These are phyloP conservation scores for Xyrichtys novacula DNA, from an alignment of 2,797 vertebrate genomes.

Conservation along the genomic window DNA sequence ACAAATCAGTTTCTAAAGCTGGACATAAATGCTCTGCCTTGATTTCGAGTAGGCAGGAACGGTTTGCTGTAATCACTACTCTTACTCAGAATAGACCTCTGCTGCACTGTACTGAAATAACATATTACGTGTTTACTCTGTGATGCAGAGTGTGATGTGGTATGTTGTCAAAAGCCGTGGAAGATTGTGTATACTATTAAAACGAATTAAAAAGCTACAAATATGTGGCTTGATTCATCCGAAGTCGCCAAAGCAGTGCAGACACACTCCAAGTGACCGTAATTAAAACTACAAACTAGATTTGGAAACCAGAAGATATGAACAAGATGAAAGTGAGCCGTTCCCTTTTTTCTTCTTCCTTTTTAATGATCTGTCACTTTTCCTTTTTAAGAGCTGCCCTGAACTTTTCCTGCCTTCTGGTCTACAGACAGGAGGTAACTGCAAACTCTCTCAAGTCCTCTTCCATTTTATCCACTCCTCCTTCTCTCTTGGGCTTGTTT, in stretches of 20 bases:
- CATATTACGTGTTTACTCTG: neutral
- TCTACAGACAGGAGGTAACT: conserved; percentile 27
- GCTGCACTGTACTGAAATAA: too few relatives aligned
- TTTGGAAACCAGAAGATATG: conserved; percentile 24
- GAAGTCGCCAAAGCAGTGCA: neutral
- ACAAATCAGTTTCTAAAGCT: neutral
- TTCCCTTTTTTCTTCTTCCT: conserved; percentile 26
- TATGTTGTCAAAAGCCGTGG: neutral
- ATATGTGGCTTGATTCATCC: neutral
- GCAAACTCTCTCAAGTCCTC: conserved; percentile 24
- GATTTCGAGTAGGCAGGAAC: neutral
- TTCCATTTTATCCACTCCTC: conserved; percentile 22
- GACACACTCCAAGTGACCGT: neutral
- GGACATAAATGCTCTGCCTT: neutral
- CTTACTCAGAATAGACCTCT: too few relatives aligned
- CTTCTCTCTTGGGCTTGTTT: conserved; percentile 37
- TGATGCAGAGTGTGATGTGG: neutral
- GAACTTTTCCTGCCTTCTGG: conserved; percentile 51
- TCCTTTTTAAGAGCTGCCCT: conserved; percentile 42
- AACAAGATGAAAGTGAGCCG: conserved; percentile 35
- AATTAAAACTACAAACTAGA: conserved; percentile 40
- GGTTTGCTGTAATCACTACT: neutral
- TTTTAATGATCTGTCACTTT: conserved; percentile 44
- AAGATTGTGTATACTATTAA: neutral
- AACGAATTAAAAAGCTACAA: neutral